Evolutionary conservation across 2,113 vertebrate species (phyloP).

Genomic region (Campylomormyrus numenius): DNA sequence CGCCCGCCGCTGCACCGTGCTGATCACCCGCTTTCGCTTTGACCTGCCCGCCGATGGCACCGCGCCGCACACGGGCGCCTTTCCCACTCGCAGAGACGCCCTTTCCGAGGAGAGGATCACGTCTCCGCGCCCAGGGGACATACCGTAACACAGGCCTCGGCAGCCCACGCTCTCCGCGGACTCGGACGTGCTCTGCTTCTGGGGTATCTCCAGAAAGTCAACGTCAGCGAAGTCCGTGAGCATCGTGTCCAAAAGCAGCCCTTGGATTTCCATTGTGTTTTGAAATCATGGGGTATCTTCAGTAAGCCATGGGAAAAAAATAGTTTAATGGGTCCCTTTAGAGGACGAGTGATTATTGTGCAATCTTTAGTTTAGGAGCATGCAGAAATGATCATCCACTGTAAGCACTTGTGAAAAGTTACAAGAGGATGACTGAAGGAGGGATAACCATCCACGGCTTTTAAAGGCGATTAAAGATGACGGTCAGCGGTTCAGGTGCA

Average conservation of each 20-base stretch:
- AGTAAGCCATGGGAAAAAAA: background rate
- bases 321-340: background rate
- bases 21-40: constrained; percentile 81
- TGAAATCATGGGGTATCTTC: constrained; percentile 1
- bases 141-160: constrained; percentile 46
- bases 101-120: constrained; percentile 30
- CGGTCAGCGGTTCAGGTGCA: constrained; percentile 45
- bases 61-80: constrained; percentile 29
- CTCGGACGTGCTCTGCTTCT: constrained; percentile 35
- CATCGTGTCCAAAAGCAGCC: constrained; percentile 49
- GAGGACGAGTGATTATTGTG: background rate
- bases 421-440: constrained; percentile 43
- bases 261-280: constrained; percentile 50
- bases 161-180: constrained; percentile 31
- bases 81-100: constrained; percentile 29
- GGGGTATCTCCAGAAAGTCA: constrained; percentile 53
- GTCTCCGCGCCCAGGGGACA: constrained; percentile 43
- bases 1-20: constrained; percentile 81
- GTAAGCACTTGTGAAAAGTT: constrained; percentile 48
- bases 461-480: constrained; percentile 49
- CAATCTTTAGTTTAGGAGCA: background rate
- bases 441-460: constrained; percentile 27
- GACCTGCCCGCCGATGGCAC: constrained; percentile 53
- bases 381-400: constrained; percentile 11
- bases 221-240: constrained; percentile 64